These are phyloP conservation scores for Drosophila takahashii DNA, from an alignment of 1,140 invertebrate genomes.

Conservation along the genomic window DNA sequence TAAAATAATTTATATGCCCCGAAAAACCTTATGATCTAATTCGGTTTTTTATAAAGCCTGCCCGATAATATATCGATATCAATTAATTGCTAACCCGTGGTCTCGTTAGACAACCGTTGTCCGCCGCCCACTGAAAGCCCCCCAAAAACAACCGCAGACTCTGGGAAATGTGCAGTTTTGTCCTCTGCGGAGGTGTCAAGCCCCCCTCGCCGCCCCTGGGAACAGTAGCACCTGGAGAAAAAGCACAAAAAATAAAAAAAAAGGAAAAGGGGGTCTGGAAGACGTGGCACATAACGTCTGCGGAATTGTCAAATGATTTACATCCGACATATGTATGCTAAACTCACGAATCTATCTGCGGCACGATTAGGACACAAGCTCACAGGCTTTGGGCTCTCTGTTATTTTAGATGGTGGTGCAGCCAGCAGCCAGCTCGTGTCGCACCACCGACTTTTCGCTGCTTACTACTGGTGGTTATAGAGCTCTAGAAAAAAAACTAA, in stretches of 20 bases:
- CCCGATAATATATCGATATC: slow-evolving; percentile 19
- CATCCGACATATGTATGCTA: slow-evolving; percentile 81
- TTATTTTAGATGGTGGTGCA: slow-evolving; percentile 32
- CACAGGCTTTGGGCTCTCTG: slow-evolving; percentile 25
- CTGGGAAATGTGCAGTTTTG: not conserved
- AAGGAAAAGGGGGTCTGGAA: slow-evolving; percentile 1
- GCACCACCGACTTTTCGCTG: slow-evolving; percentile 2
- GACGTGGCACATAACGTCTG: slow-evolving; percentile 48
- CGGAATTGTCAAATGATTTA: slow-evolving; percentile 82
- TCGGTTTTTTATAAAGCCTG: too few species aligned
- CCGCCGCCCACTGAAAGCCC: slow-evolving; percentile 20
- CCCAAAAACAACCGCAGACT: not conserved
- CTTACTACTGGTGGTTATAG: not conserved
- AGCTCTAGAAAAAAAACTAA: not conserved
- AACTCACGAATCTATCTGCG: slow-evolving; percentile 79
- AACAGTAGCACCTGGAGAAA: slow-evolving; percentile 18
- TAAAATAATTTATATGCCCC: not conserved
- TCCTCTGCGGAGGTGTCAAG: slow-evolving; percentile 27
- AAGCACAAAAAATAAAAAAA: slow-evolving; percentile 7
- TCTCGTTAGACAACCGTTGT: slow-evolving; percentile 31
- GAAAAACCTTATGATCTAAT: not conserved
- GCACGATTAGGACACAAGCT: slow-evolving; percentile 80
- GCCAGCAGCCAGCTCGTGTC: slow-evolving; percentile 54
- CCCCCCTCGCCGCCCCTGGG: not conserved
- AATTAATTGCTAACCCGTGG: slow-evolving; percentile 23